These are phyloP conservation scores for Pantherophis guttatus DNA, from an alignment of 2,113 vertebrate genomes.

Conservation along the genomic window DNA sequence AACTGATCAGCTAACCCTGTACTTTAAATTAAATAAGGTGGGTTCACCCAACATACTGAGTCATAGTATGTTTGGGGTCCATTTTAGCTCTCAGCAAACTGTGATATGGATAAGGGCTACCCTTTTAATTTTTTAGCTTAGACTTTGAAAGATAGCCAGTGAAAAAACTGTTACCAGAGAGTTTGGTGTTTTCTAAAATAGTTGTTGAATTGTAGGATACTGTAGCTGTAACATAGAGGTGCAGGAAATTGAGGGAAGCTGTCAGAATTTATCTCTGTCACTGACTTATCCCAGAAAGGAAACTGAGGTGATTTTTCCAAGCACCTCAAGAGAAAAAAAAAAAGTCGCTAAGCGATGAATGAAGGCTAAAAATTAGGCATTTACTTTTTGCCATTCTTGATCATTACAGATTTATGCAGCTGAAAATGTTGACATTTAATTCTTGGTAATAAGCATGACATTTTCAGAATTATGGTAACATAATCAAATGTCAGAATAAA, in stretches of 20 bases:
- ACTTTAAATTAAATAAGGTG: neutral
- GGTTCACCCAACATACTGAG: neutral
- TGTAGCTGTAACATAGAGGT: neutral
- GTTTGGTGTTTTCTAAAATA: neutral
- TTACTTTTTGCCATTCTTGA: constrained; percentile 13
- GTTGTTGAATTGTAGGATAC: neutral
- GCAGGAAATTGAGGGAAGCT: neutral
- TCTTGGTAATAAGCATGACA: constrained; percentile 50
- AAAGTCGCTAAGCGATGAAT: constrained; percentile 24
- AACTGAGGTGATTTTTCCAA: constrained; percentile 28
- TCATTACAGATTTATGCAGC: constrained; percentile 39
- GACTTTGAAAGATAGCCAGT: neutral
- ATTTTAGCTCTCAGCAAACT: neutral
- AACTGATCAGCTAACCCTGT: neutral
- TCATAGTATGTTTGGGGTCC: neutral
- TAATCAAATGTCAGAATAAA: constrained; percentile 53
- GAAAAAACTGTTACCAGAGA: neutral
- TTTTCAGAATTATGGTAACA: constrained; percentile 57
- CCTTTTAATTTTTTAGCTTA: neutral
- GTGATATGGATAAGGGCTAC: neutral
- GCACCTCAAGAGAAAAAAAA: constrained; percentile 1
- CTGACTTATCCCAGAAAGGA: constrained; percentile 35
- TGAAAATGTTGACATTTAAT: constrained; percentile 52
- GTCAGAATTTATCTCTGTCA: constrained; percentile 18
- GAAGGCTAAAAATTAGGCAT: neutral